Evolutionary conservation across 2,113 vertebrate species (phyloP).

Genomic region (Taurulus bubalis): DNA sequence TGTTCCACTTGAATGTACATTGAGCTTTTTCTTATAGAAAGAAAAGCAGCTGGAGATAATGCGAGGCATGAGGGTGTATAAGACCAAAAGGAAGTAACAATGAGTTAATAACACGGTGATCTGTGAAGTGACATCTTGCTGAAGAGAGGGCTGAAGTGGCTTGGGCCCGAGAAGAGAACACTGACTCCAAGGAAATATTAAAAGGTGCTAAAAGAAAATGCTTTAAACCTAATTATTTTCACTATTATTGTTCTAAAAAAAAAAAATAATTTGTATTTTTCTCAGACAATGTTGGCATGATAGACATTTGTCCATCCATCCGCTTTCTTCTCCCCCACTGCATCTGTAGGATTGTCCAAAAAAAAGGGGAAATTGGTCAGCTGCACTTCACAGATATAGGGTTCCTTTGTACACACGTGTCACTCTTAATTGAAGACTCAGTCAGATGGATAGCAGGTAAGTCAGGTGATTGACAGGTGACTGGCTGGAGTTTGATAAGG

Average conservation of each 20-base stretch:
- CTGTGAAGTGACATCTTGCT: slow-evolving; percentile 50
- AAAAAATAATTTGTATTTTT: neutral
- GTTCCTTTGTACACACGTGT: slow-evolving; percentile 45
- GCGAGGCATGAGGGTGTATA: slow-evolving; percentile 59
- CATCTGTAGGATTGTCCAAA: slow-evolving; percentile 27
- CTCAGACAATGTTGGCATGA: neutral
- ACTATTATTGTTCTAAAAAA: neutral
- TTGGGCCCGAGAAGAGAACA: slow-evolving; percentile 28
- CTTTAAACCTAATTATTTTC: neutral
- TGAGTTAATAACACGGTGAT: slow-evolving; percentile 69
- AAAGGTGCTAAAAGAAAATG: neutral
- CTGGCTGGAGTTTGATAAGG: slow-evolving; percentile 75
- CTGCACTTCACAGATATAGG: slow-evolving; percentile 61
- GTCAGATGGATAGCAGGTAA: slow-evolving; percentile 59
- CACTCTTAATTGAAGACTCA: slow-evolving; percentile 65
- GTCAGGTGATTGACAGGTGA: slow-evolving; percentile 77
- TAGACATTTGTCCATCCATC: slow-evolving; percentile 36
- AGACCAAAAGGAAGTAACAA: slow-evolving; percentile 62
- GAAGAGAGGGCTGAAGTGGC: slow-evolving; percentile 72
- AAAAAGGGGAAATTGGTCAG: slow-evolving; percentile 21
- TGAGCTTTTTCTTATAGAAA: slow-evolving; percentile 73
- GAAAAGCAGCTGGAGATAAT: slow-evolving; percentile 75
- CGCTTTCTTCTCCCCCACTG: neutral
- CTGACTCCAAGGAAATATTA: neutral
- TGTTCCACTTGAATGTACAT: slow-evolving; percentile 78